Percentiles rank a stretch among this genome's conserved stretches.
Evolutionary conservation across 1,140 invertebrate species (phyloP).

Genomic region (Micrasema minimum): DNA sequence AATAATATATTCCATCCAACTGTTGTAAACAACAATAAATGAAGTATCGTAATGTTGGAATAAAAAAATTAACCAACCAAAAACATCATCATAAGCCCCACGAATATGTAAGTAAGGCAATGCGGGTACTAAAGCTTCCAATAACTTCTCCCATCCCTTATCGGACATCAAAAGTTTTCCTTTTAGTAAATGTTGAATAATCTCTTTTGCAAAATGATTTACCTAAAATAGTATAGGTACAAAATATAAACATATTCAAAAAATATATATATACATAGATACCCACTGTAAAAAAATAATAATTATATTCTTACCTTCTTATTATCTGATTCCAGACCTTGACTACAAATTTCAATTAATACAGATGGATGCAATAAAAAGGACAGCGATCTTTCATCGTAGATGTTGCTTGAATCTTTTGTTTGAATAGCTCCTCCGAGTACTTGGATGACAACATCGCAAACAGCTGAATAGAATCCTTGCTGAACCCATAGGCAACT

Average conservation of each 20-base stretch:
- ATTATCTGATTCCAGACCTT: slow-evolving; percentile 66
- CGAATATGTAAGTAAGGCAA: slow-evolving; percentile 65
- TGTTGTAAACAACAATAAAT: too few relatives aligned
- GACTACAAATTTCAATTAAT: slow-evolving; percentile 72
- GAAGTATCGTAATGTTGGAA: too few relatives aligned
- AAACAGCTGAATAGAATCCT: slow-evolving; percentile 57
- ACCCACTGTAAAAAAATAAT: not conserved
- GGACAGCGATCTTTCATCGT: slow-evolving; percentile 59
- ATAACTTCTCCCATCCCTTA: slow-evolving; percentile 67
- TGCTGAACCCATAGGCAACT: slow-evolving; percentile 58
- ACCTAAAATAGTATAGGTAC: slow-evolving; percentile 59
- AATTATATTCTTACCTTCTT: slow-evolving; percentile 12
- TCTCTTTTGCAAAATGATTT: slow-evolving; percentile 67
- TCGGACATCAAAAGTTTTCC: slow-evolving; percentile 70
- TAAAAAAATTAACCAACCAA: slow-evolving; percentile 59
- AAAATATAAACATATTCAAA: not conserved
- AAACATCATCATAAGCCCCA: slow-evolving; percentile 60
- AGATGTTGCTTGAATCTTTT: slow-evolving; percentile 43
- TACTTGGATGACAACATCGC: slow-evolving; percentile 57
- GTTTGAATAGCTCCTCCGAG: slow-evolving; percentile 58
- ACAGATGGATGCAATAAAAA: slow-evolving; percentile 69
- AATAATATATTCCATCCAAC: too few relatives aligned
- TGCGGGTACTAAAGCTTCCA: slow-evolving; percentile 68
- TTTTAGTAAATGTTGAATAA: slow-evolving; percentile 71
- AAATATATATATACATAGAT: not conserved